These are phyloP conservation scores for Upupa epops DNA, from an alignment of 2,113 vertebrate species.

Conservation along the genomic window DNA sequence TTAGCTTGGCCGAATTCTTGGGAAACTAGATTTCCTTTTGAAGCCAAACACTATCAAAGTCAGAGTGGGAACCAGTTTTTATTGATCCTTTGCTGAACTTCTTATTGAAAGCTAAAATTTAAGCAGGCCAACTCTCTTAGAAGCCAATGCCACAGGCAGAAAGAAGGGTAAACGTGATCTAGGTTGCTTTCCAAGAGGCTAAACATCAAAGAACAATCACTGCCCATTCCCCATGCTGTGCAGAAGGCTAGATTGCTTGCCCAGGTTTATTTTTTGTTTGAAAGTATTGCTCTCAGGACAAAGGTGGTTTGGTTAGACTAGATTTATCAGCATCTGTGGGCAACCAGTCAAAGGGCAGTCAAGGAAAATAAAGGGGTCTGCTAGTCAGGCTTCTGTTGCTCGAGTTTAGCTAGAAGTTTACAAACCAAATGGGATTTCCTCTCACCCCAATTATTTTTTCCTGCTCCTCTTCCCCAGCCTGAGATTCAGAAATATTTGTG, in stretches of 20 bases:
- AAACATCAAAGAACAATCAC: constrained; percentile 53
- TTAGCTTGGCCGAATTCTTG: not conserved
- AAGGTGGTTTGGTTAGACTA: constrained; percentile 9
- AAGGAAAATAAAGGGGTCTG: not conserved
- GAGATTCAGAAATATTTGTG: not conserved
- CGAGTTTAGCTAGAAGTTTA: not conserved
- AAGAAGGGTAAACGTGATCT: constrained; percentile 14
- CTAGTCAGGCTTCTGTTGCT: not conserved
- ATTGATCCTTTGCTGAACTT: constrained; percentile 14
- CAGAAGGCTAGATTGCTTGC: constrained; percentile 3
- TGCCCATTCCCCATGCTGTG: not conserved
- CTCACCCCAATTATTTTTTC: not conserved
- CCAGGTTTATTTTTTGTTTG: not conserved
- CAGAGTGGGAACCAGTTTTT: not conserved
- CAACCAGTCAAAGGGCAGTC: not conserved
- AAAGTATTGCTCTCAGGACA: constrained; percentile 4
- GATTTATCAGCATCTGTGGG: not conserved
- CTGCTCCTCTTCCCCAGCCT: not conserved
- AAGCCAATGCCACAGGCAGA: constrained; percentile 22
- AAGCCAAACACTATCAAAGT: constrained; percentile 6
- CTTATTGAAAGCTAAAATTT: constrained; percentile 57
- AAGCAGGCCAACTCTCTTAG: not conserved
- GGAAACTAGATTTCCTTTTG: not conserved
- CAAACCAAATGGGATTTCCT: not conserved
- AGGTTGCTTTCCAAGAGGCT: constrained; percentile 29